Percentiles rank a stretch among this genome's conserved stretches.
Conservation (phyloP, 2,113 vertebrate species). For the Pachyramphus minor region DNA sequence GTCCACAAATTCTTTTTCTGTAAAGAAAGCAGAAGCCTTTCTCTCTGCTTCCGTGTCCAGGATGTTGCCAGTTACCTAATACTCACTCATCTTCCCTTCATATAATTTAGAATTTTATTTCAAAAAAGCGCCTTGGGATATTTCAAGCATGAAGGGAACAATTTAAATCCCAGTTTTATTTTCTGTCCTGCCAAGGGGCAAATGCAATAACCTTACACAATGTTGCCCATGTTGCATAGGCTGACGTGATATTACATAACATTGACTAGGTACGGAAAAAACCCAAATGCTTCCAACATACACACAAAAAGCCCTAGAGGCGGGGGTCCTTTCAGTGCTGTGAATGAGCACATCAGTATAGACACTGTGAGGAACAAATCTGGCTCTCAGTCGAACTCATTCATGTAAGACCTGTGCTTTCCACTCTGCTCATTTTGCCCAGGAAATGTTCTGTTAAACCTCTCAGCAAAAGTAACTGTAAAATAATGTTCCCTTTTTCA, state of each 20-base stretch:
- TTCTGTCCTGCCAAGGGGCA: neutral
- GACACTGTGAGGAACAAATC: neutral
- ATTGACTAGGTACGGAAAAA: neutral
- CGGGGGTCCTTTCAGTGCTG: neutral
- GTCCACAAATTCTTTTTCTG: neutral
- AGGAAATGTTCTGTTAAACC: neutral
- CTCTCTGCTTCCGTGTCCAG: neutral
- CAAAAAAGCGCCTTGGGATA: neutral
- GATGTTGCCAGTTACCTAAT: neutral
- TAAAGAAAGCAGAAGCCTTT: neutral
- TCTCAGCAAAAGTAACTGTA: neutral
- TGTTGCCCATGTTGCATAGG: neutral
- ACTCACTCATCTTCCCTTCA: neutral
- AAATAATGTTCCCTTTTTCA: neutral
- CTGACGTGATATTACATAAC: conserved; percentile 16
- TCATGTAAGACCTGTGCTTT: neutral
- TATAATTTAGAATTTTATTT: neutral
- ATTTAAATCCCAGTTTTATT: conserved; percentile 37
- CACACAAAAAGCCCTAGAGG: neutral
- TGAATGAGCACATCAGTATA: neutral
- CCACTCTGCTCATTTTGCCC: neutral
- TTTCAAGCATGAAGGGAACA: neutral
- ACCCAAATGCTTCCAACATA: neutral
- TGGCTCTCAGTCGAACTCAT: neutral
- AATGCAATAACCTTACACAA: conserved; percentile 35